These are phyloP conservation scores for Scatophagus argus DNA, from an alignment of 2,113 vertebrate species.

Conservation along the genomic window DNA sequence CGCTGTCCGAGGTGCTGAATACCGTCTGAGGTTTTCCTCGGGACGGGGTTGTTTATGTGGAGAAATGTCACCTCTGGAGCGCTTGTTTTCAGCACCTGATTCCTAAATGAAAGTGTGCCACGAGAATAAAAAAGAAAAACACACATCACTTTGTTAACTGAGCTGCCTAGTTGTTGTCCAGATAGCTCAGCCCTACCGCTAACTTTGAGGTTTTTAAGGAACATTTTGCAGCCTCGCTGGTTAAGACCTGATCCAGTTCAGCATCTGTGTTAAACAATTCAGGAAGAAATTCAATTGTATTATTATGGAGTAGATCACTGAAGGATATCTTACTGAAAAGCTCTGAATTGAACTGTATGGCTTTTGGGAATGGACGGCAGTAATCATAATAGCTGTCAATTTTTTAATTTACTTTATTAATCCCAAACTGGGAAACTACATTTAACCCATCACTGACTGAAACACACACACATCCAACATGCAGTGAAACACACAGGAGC, in stretches of 20 bases:
- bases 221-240: not conserved
- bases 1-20: constrained; percentile 76
- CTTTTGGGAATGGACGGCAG: not conserved
- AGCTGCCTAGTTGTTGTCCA: not conserved
- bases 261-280: not conserved
- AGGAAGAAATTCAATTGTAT: not conserved
- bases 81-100: constrained; percentile 1
- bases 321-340: not conserved
- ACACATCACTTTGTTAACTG: not conserved
- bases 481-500: too few species aligned
- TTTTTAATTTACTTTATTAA: too few species aligned
- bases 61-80: not conserved
- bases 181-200: not conserved
- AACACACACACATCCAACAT: too few species aligned
- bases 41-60: not conserved
- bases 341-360: not conserved
- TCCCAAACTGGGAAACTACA: too few species aligned
- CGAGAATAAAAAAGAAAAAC: not conserved
- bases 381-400: not conserved
- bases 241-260: not conserved
- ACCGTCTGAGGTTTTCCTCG: not conserved
- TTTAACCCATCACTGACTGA: too few species aligned
- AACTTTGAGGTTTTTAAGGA: not conserved
- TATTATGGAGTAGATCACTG: not conserved
- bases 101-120: not conserved